Evolutionary conservation across 1,140 invertebrate genomes (phyloP), one percentile per base, ranked within the genome.

Genomic region (Lordiphosa stackelbergi): DNA sequence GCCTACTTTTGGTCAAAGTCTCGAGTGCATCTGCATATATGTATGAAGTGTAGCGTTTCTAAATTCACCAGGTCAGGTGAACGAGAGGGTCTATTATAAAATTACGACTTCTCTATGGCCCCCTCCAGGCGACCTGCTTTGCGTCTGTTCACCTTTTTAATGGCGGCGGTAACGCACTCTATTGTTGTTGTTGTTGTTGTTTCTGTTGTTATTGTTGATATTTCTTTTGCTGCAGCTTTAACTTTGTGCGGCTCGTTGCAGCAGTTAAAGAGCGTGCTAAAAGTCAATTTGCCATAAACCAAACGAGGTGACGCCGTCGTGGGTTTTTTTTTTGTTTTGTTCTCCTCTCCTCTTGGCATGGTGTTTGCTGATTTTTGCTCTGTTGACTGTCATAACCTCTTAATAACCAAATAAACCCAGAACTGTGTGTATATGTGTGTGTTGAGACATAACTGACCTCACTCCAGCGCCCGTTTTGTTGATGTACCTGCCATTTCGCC

Each of bases 191-290:
- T 52, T 31, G 4, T 37, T 36, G 4, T 36, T 55, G 11, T 40
- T 19, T 4, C 10, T 56, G 41, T 37, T n/a, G n/a, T n/a, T n/a
- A n/a, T n/a, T 37, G 24, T 46, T 61, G 43, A 36, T 53, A 36
- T 41, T 43, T 49, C 48, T 52, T 48, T 68, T 6, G 43, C 28
- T 49, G 55, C 57, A 59, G 48, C 59, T 64, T 73, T 53, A 69
- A 73, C 56, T 34, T 57, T 69, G 66, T 58, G 53, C 40, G 47
- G 57, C 57, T 28, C 55, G 53, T 45, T 63, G 56, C 53, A 53
- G 55, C 38, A 62, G 53, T 66, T 73, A 65, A 69, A 73, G 61
- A 78, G 74, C 73, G 74, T 78, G 74, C 54, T 66, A 38, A 60
- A 53, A 78, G 64, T 57, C 74, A 78, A 78, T 78, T 78, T 56